Percentiles rank a stretch among this genome's conserved stretches.
Evolutionary conservation across 2,888 invertebrate genomes (phyloP).

Genomic region (Drosophila niveifrons): DNA sequence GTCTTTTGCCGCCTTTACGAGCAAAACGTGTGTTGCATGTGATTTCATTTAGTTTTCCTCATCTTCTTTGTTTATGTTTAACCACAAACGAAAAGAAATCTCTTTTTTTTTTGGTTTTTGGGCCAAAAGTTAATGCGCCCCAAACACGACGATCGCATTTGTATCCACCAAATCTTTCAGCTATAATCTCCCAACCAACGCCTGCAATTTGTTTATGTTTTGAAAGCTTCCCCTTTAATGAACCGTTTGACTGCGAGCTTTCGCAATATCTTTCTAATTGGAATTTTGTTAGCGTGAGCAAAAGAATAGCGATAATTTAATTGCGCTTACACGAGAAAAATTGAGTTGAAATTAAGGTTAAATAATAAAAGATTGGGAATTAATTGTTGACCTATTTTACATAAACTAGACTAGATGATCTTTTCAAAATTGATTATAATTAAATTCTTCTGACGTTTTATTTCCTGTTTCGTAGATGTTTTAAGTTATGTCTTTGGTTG

Average conservation of each 20-base stretch:
- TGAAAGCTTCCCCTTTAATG: constrained; percentile 4
- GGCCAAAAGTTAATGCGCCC: constrained; percentile 73
- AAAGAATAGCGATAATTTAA: background rate
- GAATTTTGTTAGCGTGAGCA: background rate
- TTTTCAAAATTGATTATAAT: background rate
- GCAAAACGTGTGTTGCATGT: constrained; percentile 75
- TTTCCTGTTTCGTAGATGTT: constrained; percentile 33
- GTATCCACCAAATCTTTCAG: constrained; percentile 25
- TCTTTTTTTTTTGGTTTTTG: constrained; percentile 35
- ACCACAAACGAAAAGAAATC: constrained; percentile 57
- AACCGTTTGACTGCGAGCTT: constrained; percentile 6
- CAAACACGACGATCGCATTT: constrained; percentile 67
- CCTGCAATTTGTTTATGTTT: constrained; percentile 17
- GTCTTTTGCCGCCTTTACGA: constrained; percentile 59
- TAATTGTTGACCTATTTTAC: background rate
- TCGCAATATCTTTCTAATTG: background rate
- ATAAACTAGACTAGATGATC: background rate
- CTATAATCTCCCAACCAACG: constrained; percentile 51
- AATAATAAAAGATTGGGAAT: no score
- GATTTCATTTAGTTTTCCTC: constrained; percentile 71
- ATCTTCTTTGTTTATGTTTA: constrained; percentile 48
- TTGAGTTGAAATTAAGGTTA: no score
- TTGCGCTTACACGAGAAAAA: background rate
- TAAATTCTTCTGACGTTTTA: constrained; percentile 14
- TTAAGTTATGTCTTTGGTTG: background rate